These are phyloP conservation scores for Scylla paramamosain DNA, from an alignment of 1,140 invertebrate genomes.

Conservation along the genomic window DNA sequence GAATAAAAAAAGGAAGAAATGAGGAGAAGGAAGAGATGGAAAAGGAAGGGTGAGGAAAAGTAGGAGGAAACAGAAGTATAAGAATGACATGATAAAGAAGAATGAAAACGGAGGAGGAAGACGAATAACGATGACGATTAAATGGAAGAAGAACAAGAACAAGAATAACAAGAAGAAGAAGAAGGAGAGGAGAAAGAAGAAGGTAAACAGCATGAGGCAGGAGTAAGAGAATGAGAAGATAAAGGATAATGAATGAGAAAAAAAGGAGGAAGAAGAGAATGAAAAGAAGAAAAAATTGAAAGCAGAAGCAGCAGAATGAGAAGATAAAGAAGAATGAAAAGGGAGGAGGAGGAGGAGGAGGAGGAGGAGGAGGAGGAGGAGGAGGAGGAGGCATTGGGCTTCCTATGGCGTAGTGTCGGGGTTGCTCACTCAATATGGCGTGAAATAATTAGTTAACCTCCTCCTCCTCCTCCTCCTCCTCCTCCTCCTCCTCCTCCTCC, in stretches of 20 bases:
- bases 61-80: background rate
- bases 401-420: background rate
- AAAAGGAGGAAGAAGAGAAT: background rate
- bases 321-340: no score
- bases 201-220: background rate
- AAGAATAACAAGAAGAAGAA: background rate
- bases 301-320: no score
- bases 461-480: no score
- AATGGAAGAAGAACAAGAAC: background rate
- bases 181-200: background rate
- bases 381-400: background rate
- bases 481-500: no score
- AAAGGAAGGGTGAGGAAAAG: background rate
- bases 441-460: background rate
- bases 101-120: background rate
- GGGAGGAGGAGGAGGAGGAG: background rate
- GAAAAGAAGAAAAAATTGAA: background rate
- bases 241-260: background rate
- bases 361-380: background rate
- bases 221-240: background rate
- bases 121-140: background rate
- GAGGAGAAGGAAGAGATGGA: slow-evolving; percentile 13
- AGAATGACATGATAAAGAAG: background rate
- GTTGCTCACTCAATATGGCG: background rate
- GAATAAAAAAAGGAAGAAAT: background rate